Percentiles rank a stretch among this genome's conserved stretches.
Evolutionary conservation across 2,888 invertebrate species (phyloP).

Genomic region (Agonum fuliginosum): DNA sequence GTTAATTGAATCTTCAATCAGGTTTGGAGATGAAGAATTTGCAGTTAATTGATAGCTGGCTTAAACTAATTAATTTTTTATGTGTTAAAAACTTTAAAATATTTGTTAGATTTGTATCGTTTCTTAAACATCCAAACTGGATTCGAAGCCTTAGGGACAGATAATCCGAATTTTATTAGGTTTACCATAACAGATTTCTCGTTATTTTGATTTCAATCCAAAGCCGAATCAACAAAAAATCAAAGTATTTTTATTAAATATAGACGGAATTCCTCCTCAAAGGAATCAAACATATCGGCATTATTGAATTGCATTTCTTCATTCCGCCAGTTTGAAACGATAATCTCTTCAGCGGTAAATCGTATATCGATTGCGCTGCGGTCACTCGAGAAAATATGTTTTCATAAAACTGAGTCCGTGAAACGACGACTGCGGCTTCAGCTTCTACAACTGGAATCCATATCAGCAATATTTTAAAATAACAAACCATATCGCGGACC

Average conservation of each 20-base stretch:
- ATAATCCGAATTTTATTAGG: neutral
- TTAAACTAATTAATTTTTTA: too few species aligned
- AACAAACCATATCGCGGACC: neutral
- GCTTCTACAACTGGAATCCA: neutral
- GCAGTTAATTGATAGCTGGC: too few species aligned
- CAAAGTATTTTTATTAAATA: slow-evolving; percentile 29
- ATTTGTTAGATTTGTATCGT: too few species aligned
- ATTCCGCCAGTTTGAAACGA: slow-evolving; percentile 42
- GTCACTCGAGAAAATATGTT: slow-evolving; percentile 48
- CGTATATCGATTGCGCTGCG: slow-evolving; percentile 39
- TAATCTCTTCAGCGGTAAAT: slow-evolving; percentile 41
- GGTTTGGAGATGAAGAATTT: too few species aligned
- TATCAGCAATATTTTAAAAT: neutral
- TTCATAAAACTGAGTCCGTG: slow-evolving; percentile 13
- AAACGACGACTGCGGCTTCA: neutral
- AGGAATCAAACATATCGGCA: slow-evolving; percentile 37
- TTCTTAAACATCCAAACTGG: too few species aligned
- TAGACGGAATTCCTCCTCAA: slow-evolving; percentile 16
- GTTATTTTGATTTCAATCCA: neutral
- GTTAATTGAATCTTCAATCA: too few species aligned
- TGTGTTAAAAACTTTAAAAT: too few species aligned
- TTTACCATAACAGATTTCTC: neutral
- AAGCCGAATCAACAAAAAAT: slow-evolving; percentile 3
- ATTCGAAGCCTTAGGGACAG: neutral
- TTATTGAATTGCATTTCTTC: slow-evolving; percentile 49